Evolutionary conservation across 1,140 invertebrate species (phyloP).

Genomic region (Drosophila truncata): DNA sequence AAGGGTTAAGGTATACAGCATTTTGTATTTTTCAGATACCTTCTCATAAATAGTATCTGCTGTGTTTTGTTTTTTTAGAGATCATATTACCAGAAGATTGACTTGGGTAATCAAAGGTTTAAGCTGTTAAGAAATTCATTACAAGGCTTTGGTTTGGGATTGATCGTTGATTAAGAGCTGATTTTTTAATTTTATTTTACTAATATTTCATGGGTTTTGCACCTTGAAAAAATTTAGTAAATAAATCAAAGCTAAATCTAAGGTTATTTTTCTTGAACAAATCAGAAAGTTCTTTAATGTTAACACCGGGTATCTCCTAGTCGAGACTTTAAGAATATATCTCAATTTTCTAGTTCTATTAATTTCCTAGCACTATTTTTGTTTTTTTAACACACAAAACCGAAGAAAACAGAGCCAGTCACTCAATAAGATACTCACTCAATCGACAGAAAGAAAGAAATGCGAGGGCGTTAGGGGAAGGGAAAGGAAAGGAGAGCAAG

Average conservation of each 20-base stretch:
- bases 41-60: not conserved
- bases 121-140: not conserved
- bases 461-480: conserved; percentile 11
- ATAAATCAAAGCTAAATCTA: not conserved
- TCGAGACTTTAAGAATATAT: not conserved
- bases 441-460: conserved; percentile 3
- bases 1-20: conserved; percentile 10
- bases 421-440: conserved; percentile 27
- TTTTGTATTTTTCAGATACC: not conserved
- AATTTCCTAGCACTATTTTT: not conserved
- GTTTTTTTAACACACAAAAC: conserved; percentile 15
- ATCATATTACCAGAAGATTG: conserved; percentile 15
- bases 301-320: not conserved
- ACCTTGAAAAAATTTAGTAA: not conserved
- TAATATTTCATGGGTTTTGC: not conserved
- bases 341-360: not conserved
- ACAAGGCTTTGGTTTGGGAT: not conserved
- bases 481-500: not conserved
- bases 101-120: not conserved
- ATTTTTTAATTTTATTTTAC: not conserved
- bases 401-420: conserved; percentile 15
- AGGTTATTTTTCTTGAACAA: not conserved
- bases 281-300: not conserved
- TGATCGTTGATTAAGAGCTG: not conserved
- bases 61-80: not conserved